Base-by-base conservation (phyloP, 2,113 vertebrate species). In the Bungarus multicinctus region DNA sequence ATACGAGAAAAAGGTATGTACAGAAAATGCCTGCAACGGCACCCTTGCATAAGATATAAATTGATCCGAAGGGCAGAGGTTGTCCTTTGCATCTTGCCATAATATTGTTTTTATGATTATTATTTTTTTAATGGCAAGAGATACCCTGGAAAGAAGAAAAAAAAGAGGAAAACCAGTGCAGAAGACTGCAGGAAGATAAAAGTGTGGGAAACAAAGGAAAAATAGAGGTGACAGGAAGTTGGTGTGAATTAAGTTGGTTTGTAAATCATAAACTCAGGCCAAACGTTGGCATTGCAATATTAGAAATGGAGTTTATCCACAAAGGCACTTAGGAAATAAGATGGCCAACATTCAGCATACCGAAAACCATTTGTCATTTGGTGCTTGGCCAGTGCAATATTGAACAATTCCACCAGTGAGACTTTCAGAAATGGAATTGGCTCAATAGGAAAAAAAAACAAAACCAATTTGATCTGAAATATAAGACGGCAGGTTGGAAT, bases 1-100 rank as follows among this genome's bases (percentile, higher is more conserved):
- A 90, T 45, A 85, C 27, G 69, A 92, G 53, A 58, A 43, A 89
- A 93, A 57, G 10, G 12, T 93, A 93, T 90, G 52, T 93, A 93
- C 92, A 93, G 57, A 53, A 58, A 53, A 90, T 93, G 34, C n/a
- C 69, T 90, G 85, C 52, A 86, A 45, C 74, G 57, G 50, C 53
- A 50, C n/a, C 16, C 22, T 22, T 50, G 60, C 43, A 53, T 9
- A 81, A 89, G 74, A 57, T 81, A 81, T 25, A 88, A 64, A 50
- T 18, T 6, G 16, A 81, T 89, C 52, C 22, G 16, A 74, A 12
- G 86, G 54, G 23, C 23, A 43, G 34, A 27, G 91, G 52, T 64
- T 64, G 91, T 25, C 11, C 39, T 88, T 64, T 64, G 22, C n/a
- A 18, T 39, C 69, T 20, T 3, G 69, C 39, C 39, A 85, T 10